Evolutionary conservation across 2,888 invertebrate species (phyloP), one percentile per base, ranked within the genome.

Genomic region (Lithophane ornitopus): DNA sequence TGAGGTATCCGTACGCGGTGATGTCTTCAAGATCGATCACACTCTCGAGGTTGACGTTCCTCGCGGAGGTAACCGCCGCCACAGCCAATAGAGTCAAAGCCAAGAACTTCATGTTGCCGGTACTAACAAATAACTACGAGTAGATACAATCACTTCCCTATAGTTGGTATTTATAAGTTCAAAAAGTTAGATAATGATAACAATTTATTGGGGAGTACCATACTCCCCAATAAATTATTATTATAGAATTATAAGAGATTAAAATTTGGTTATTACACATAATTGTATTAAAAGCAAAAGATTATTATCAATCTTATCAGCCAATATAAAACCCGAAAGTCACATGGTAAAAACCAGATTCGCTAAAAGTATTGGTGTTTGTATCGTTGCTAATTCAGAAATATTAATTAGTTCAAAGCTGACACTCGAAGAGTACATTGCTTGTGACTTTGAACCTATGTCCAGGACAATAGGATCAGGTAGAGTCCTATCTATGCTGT

Each of bases 1-100:
- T 56, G 44, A 88, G 76, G 66, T 90, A 91, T 4, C 87, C 88
- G 12, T 78, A 88, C 1, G 89, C 89, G 3, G 89, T 84, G 66
- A 76, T 85, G n/a, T 77, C 66, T 59, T 86, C 84, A 19, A 78
- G 52, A 22, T 85, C 74, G 14, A 87, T 78, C 1, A 85, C 67
- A 66, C 75, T 74, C 58, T 76, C 74, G 39, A 77, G 68, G 65
- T 84, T 59, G 11, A 83, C 34, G 58, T 76, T 81, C 59, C 72
- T 84, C 26, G 81, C 81, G 44, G 72, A 80, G 12, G 78, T 82
- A 1, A 84, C 78, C 19, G 81, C 82, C 28, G 70, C 81, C n/a
- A 90, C 70, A 73, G 74, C 72, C 46, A 89, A 59, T 3, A 89
- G 54, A 63, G 85, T 65, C 19, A 85, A 41, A 34, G 39, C 68